Conservation (phyloP, 2,888 invertebrate species). For the Pterobdella sp. region DNA sequence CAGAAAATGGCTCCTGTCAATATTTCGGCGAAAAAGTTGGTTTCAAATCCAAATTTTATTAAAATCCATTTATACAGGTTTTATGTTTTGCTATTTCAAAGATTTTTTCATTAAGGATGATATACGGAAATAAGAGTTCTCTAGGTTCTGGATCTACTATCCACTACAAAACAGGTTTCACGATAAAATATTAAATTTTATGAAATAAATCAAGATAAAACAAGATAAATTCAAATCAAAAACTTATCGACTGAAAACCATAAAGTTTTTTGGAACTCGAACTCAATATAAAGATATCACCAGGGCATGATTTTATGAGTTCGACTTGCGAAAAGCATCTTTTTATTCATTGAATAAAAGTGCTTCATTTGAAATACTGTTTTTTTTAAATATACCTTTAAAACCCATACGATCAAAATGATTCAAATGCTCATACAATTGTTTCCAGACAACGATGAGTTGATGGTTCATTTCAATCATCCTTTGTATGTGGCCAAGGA, state of each 20-base stretch:
- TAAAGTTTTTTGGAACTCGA: too few relatives aligned
- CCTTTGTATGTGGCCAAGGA: not conserved
- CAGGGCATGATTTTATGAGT: too few relatives aligned
- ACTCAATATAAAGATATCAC: too few relatives aligned
- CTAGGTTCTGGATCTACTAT: not conserved
- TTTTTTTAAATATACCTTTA: too few relatives aligned
- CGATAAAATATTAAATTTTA: not conserved
- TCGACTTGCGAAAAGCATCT: too few relatives aligned
- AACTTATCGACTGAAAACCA: not conserved
- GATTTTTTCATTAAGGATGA: not conserved
- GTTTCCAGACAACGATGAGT: too few relatives aligned
- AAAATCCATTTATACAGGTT: not conserved
- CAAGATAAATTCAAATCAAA: not conserved
- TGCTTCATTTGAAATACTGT: too few relatives aligned
- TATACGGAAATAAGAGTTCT: not conserved
- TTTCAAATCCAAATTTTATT: not conserved
- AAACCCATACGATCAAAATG: too few relatives aligned
- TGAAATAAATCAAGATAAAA: not conserved
- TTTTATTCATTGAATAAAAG: too few relatives aligned
- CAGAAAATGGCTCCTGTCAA: constrained; percentile 10
- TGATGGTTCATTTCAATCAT: too few relatives aligned
- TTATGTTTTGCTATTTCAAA: not conserved
- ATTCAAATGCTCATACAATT: too few relatives aligned
- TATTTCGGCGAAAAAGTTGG: constrained; percentile 7
- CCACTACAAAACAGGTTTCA: not conserved